Evolutionary conservation across 2,797 vertebrate species (phyloP).

Genomic region (Eptatretus atami): DNA sequence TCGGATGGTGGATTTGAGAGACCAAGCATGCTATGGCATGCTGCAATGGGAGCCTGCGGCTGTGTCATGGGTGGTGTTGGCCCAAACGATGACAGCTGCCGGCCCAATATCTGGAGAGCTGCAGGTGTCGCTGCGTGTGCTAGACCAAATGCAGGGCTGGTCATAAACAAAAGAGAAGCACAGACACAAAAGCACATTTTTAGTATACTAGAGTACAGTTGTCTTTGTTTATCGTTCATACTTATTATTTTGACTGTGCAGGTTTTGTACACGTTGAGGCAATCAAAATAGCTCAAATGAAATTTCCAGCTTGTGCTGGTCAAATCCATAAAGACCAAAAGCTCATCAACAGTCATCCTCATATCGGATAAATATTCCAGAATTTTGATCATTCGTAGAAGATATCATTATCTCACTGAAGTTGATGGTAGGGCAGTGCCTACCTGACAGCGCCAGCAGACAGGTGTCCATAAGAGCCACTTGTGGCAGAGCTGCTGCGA

Average conservation of each 20-base stretch:
- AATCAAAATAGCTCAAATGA: no score
- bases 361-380: no score
- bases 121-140: conserved; percentile 40
- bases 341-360: no score
- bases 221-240: no score
- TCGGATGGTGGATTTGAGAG: no score
- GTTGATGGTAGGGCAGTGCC: conserved; percentile 7
- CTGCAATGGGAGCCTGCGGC: conserved; percentile 17
- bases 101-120: conserved; percentile 64
- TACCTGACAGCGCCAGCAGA: conserved; percentile 80
- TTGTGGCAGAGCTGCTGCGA: conserved; percentile 39
- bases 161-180: conserved; percentile 8
- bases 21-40: no score
- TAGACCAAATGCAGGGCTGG: conserved; percentile 48
- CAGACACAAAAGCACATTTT: conserved; percentile 9
- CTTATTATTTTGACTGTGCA: no score
- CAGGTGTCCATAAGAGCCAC: conserved; percentile 72
- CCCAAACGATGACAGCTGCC: conserved; percentile 29
- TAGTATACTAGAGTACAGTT: not conserved
- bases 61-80: conserved; percentile 62
- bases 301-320: no score
- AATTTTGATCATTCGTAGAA: no score
- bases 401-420: no score
- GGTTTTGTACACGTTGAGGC: no score
- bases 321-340: no score